Evolutionary conservation across 1,140 invertebrate species (phyloP).

Genomic region (Aradophagus sp.): DNA sequence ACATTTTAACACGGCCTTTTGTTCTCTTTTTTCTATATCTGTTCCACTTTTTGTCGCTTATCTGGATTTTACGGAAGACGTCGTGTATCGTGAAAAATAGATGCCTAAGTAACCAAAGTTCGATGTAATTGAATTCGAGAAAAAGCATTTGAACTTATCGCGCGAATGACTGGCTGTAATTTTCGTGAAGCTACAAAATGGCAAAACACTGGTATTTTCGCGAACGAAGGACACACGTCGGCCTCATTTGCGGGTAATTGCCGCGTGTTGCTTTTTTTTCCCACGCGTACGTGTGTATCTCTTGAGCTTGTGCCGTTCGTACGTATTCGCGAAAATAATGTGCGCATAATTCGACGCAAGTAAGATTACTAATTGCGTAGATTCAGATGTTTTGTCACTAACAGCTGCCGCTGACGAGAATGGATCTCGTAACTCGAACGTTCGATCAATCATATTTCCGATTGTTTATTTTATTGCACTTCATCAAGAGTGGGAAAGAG

Average conservation of each 20-base stretch:
- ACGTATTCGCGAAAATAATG: slow-evolving; percentile 8
- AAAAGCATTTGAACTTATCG: slow-evolving; percentile 22
- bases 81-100: too few species aligned
- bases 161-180: slow-evolving; percentile 22
- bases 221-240: slow-evolving; percentile 51
- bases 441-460: too few species aligned
- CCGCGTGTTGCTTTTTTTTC: slow-evolving; percentile 49
- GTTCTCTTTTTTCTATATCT: too few species aligned
- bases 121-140: too few species aligned
- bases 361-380: slow-evolving; percentile 50
- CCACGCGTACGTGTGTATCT: slow-evolving; percentile 18
- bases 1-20: too few species aligned
- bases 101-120: too few species aligned
- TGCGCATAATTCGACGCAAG: slow-evolving; percentile 25
- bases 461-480: too few species aligned
- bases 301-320: neutral
- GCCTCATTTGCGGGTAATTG: slow-evolving; percentile 56
- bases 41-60: too few species aligned
- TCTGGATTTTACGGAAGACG: too few species aligned
- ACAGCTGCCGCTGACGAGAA: slow-evolving; percentile 40
- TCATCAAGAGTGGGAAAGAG: too few species aligned
- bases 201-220: slow-evolving; percentile 54
- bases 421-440: too few species aligned
- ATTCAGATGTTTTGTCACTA: slow-evolving; percentile 44
- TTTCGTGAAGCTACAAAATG: slow-evolving; percentile 50